Evolutionary conservation across 2,113 vertebrate species (phyloP), one percentile per base, ranked within the genome.

Genomic region (Lagopus leucura): DNA sequence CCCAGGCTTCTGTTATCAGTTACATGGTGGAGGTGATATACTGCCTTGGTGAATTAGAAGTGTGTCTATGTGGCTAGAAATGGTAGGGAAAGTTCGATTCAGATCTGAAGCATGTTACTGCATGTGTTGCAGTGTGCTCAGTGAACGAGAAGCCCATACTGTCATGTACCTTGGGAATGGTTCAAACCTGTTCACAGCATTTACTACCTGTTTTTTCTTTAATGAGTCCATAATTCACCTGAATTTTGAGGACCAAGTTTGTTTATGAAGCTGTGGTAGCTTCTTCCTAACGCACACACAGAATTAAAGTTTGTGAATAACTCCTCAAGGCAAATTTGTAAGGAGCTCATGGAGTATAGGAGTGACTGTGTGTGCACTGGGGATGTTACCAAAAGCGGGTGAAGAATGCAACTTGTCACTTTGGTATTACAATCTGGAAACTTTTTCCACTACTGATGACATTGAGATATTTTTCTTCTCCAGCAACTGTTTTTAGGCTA

Each of bases 51-150:
- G 22, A 82, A 47, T 79, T 65, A 65, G 32, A 65, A 24, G 2
- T 9, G 1, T 43, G 17, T 5, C n/a, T 6, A 10, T 16, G 13
- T 13, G 8, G 10, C 2, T 47, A 61, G 76, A 92, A 65, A 5
- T 36, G 0, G 72, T 79, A 82, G 21, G 38, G 32, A 89, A 82
- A 75, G 27, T 17, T 45, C 38, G 21, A 45, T 84, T 64, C 38
- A 65, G 52, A 43, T 17, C 11, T 38, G 4, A 18, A 10, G 55
- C 18, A 7, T 32, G 19, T 32, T 58, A 55, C 2, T 36, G 34
- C 22, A 34, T 27, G 18, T 38, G 12, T 61, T n/a, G 50, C 0
- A 0, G 65, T 17, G 7, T 65, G 67, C 8, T 52, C 32, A 25
- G 15, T 8, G 24, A 54, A 66, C 32, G 40, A 10, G 61, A 82